These are phyloP conservation scores for Chamaea fasciata DNA, from an alignment of 2,113 vertebrate genomes.

Conservation along the genomic window DNA sequence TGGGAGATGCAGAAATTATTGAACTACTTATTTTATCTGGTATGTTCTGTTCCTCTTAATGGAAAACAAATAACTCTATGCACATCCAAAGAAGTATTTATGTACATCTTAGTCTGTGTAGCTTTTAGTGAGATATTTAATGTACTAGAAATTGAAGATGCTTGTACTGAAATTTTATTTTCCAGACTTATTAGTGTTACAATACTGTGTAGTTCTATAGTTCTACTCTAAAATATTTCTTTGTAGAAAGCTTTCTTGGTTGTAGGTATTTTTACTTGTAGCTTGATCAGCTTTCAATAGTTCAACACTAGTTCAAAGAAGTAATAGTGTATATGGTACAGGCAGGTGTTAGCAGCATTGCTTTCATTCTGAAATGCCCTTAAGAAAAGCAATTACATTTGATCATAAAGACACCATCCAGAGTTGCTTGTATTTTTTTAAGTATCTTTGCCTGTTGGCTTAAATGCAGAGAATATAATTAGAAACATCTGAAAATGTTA, in stretches of 20 bases:
- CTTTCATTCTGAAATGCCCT: neutral
- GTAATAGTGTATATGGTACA: neutral
- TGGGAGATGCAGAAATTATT: slow-evolving; percentile 98
- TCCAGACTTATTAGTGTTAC: neutral
- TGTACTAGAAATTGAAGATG: neutral
- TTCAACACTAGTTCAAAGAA: neutral
- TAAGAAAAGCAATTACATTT: neutral
- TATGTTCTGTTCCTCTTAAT: slow-evolving; percentile 70
- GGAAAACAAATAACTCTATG: neutral
- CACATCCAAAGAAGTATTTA: neutral
- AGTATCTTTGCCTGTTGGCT: neutral
- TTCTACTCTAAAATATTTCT: neutral
- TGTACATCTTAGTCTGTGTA: slow-evolving; percentile 25
- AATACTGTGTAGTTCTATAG: neutral
- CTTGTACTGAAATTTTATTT: neutral
- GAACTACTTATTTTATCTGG: slow-evolving; percentile 99
- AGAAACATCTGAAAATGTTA: neutral
- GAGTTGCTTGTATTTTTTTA: neutral
- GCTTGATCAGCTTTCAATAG: neutral
- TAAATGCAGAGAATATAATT: neutral
- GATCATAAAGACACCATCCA: neutral
- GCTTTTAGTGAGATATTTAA: neutral
- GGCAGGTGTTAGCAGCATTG: neutral
- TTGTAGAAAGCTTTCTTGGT: neutral
- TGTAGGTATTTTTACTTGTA: neutral